phyloP scores from a whole-genome alignment of 2,797 vertebrate species.

The Silurus aristotelis region DNA sequence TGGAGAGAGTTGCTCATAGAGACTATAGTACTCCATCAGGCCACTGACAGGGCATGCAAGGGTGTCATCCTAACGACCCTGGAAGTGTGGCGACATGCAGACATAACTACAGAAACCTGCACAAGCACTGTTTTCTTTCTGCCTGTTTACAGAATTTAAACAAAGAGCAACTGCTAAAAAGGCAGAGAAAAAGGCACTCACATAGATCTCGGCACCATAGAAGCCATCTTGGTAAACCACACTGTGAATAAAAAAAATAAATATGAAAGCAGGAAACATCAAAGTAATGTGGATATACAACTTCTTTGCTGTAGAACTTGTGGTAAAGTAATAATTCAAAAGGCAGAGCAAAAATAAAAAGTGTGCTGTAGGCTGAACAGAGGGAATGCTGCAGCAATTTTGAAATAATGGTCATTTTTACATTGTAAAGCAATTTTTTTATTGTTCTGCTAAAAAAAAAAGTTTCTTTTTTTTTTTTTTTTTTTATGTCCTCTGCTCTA shows the following conservation, averaged over 20 bases:
- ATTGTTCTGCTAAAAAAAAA: slow-evolving; percentile 64
- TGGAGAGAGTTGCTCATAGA: slow-evolving; percentile 24
- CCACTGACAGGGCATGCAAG: slow-evolving; percentile 32
- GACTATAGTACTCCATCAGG: slow-evolving; percentile 26
- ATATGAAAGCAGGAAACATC: slow-evolving; percentile 42
- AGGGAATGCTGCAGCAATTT: slow-evolving; percentile 33
- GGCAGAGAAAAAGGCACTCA: slow-evolving; percentile 68
- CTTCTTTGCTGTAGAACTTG: slow-evolving; percentile 23
- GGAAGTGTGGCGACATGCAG: slow-evolving; percentile 12
- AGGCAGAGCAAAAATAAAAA: slow-evolving; percentile 40
- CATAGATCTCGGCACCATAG: slow-evolving; percentile 87
- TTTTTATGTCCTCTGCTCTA: slow-evolving; percentile 62
- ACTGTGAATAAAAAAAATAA: slow-evolving; percentile 69
- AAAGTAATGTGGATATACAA: slow-evolving; percentile 26
- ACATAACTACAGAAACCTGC: slow-evolving; percentile 17
- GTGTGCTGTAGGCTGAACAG: slow-evolving; percentile 35
- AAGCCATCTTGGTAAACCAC: slow-evolving; percentile 87
- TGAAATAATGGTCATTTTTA: slow-evolving; percentile 60
- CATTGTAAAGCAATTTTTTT: slow-evolving; percentile 70
- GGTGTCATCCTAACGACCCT: slow-evolving; percentile 16
- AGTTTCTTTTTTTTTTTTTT: slow-evolving; percentile 34
- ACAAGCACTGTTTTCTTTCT: slow-evolving; percentile 5
- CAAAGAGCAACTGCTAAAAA: slow-evolving; percentile 21
- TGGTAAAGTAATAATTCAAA: slow-evolving; percentile 42
- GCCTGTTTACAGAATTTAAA: slow-evolving; percentile 20